These are phyloP conservation scores for Spatulosminthurus flaviceps DNA, from an alignment of 2,888 invertebrate species.

Conservation along the genomic window DNA sequence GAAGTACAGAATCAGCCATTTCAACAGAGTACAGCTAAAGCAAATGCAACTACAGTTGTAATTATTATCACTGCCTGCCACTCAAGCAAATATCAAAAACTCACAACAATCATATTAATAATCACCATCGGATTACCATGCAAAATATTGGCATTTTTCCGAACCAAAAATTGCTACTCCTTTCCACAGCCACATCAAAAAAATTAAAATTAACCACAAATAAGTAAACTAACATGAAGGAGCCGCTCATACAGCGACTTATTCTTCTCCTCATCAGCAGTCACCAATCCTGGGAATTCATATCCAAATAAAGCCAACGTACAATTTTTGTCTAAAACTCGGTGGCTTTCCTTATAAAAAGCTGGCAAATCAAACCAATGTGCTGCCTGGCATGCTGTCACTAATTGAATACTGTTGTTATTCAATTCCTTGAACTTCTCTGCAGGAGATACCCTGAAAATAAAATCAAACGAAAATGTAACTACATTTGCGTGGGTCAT, in stretches of 20 bases:
- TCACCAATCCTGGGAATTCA: constrained; percentile 48
- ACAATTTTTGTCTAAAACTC: constrained; percentile 47
- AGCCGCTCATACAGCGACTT: constrained; percentile 22
- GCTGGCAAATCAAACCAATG: constrained; percentile 53
- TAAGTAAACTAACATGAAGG: constrained; percentile 12
- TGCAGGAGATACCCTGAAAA: constrained; percentile 62
- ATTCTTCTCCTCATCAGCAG: constrained; percentile 30
- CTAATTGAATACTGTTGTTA: constrained; percentile 44
- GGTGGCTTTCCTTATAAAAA: constrained; percentile 47
- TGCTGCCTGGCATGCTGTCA: constrained; percentile 47
- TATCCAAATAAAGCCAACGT: constrained; percentile 48
- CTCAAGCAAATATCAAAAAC: no score
- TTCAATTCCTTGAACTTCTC: constrained; percentile 44
- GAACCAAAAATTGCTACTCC: neutral
- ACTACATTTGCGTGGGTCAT: no score
- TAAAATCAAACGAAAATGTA: neutral
- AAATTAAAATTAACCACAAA: neutral
- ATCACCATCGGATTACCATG: no score
- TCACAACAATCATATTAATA: no score
- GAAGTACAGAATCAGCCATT: constrained; percentile 61
- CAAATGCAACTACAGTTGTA: neutral
- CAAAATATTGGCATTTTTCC: neutral
- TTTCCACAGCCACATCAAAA: neutral
- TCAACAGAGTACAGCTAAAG: constrained; percentile 42
- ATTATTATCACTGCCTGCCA: no score